These are phyloP conservation scores for Brachymystax lenok DNA, from an alignment of 2,797 vertebrate genomes.

Conservation along the genomic window DNA sequence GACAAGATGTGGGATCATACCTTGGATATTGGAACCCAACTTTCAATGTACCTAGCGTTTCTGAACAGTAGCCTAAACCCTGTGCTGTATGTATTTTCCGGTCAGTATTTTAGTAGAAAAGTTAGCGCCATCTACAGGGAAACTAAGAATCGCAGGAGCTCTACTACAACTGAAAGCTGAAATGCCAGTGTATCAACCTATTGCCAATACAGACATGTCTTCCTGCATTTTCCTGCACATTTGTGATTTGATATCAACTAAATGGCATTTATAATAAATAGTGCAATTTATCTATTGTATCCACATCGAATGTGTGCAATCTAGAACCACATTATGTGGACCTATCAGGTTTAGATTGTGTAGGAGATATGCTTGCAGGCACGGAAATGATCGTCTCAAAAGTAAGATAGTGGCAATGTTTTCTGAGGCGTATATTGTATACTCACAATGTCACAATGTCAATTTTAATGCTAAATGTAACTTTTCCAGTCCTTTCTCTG, in stretches of 20 bases:
- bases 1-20: constrained; percentile 38
- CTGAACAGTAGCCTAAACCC: constrained; percentile 93
- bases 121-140: constrained; percentile 76
- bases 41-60: constrained; percentile 79
- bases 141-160: constrained; percentile 57
- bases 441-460: constrained; percentile 2
- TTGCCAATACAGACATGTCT: constrained; percentile 29
- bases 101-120: constrained; percentile 89
- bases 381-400: constrained; percentile 9
- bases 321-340: constrained; percentile 7
- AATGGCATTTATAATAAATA: not conserved
- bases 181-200: constrained; percentile 66
- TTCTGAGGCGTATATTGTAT: not conserved
- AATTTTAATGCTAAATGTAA: constrained; percentile 1
- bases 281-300: too few relatives aligned
- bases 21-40: constrained; percentile 73
- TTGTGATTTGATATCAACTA: not conserved
- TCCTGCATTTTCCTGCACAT: not conserved
- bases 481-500: not conserved
- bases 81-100: constrained; percentile 87
- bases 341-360: not conserved
- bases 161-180: constrained; percentile 59
- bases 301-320: not conserved
- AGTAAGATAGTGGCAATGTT: constrained; percentile 2
- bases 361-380: too few relatives aligned